phyloP scores from a whole-genome alignment of 1,140 invertebrate genomes.

The Drosophila ficusphila region DNA sequence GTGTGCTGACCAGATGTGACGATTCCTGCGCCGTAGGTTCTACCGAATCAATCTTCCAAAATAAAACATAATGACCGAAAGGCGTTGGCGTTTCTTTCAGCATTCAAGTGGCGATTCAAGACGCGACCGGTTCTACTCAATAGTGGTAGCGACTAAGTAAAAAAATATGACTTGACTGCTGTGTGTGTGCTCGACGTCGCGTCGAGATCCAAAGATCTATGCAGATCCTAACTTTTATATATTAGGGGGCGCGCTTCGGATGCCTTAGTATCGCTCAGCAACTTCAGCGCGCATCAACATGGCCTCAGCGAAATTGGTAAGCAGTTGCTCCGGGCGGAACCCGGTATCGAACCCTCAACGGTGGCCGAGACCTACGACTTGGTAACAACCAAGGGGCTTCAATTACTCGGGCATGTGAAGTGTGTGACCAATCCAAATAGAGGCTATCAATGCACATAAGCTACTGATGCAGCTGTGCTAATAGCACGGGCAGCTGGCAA shows the following conservation, averaged over 20 bases:
- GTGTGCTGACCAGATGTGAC: not conserved
- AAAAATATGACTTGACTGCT: slow-evolving; percentile 40
- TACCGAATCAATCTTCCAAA: not conserved
- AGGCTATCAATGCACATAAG: slow-evolving; percentile 16
- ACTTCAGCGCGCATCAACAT: slow-evolving; percentile 75
- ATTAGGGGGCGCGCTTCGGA: slow-evolving; percentile 26
- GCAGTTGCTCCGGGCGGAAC: slow-evolving; percentile 19
- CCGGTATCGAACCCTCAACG: not conserved
- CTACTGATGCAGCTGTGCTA: slow-evolving; percentile 44
- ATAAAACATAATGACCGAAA: slow-evolving; percentile 9
- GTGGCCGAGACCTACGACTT: slow-evolving; percentile 11
- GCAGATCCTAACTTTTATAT: slow-evolving; percentile 69
- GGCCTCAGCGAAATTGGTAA: slow-evolving; percentile 78
- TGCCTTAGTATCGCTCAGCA: slow-evolving; percentile 73
- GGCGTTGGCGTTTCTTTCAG: slow-evolving; percentile 33
- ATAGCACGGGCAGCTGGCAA: slow-evolving; percentile 2
- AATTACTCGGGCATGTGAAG: slow-evolving; percentile 49
- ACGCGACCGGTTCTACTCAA: slow-evolving; percentile 45
- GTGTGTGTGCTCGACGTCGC: slow-evolving; percentile 17
- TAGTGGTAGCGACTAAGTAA: slow-evolving; percentile 36
- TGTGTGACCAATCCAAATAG: slow-evolving; percentile 40
- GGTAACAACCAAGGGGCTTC: not conserved
- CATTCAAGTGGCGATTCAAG: slow-evolving; percentile 6
- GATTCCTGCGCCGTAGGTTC: not conserved
- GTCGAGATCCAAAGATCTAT: slow-evolving; percentile 50